Base-by-base conservation (phyloP, 2,113 vertebrate genomes). In the Rhinoderma darwinii region DNA sequence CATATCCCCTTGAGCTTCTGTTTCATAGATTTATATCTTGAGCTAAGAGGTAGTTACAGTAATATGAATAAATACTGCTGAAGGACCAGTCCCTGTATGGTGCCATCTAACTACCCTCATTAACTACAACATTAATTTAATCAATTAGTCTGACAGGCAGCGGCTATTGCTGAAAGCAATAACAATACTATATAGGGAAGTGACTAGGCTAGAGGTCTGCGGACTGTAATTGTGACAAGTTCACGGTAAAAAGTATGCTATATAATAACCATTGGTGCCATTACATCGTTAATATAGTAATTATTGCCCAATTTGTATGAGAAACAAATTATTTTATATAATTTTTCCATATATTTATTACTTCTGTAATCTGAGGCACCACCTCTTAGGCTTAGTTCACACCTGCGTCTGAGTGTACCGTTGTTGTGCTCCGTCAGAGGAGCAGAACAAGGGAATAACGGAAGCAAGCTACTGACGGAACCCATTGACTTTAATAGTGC, bases 71-170 rank as follows among this genome's bases (percentile, higher is more conserved):
- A 59, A 80, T 39, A 35, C 22, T 25, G 5, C 35, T 80, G 25
- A 39, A 39, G 51, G 51, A 82, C 27, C 80, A 30, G 15, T 47
- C 39, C 59, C 22, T 18, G 25, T 44, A 63, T 82, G 80, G 80
- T 82, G 59, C 80, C 59, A 44, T 41, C 59, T 82, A 82, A 82
- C 80, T 82, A 68, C 39, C 59, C 39, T 82, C 61, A 82, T 82
- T 82, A 82, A 59, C 80, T 56, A 17, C 39, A 27, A 63, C 80
- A 66, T 66, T 82, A 82, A 63, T 82, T 44, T 68, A 44, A 82
- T 82, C 56, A 63, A 82, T 82, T 66, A 82, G 41, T 82, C 56
- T 32, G 35, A 63, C 80, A 82, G 59, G 17, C 39, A 82, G 44
- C 30, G 7, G 44, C 25, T 66, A 18, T 68, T 68, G n/a, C 39